Conservation (phyloP, 2,888 invertebrate genomes). For the Diaphora mendica region DNA sequence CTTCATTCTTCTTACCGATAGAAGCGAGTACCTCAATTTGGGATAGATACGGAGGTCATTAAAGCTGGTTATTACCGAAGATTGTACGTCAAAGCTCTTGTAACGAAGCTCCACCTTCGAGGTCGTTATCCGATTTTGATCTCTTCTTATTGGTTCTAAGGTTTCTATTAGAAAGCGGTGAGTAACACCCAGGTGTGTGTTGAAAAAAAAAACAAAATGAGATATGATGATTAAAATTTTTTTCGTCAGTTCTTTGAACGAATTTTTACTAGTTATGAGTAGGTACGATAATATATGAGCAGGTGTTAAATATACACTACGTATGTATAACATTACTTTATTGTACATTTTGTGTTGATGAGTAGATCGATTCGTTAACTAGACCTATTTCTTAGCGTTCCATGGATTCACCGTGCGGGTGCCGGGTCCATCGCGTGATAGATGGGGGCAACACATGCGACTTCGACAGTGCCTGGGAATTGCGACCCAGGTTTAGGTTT, state of each 20-base stretch:
- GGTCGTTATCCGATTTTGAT: conserved; percentile 45
- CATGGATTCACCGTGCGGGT: no score
- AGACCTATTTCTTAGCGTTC: no score
- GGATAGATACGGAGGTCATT: conserved; percentile 47
- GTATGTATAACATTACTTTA: conserved; percentile 19
- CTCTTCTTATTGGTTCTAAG: conserved; percentile 22
- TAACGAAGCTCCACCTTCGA: conserved; percentile 40
- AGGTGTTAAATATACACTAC: conserved; percentile 16
- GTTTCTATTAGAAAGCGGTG: conserved; percentile 18
- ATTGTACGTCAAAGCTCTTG: conserved; percentile 57
- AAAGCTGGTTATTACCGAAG: conserved; percentile 60
- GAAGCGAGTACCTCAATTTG: conserved; percentile 31
- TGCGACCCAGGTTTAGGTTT: no score
- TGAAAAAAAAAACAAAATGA: conserved; percentile 48
- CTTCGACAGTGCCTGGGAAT: no score
- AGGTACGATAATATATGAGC: conserved; percentile 27
- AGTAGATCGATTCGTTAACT: background rate
- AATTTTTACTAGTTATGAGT: conserved; percentile 40
- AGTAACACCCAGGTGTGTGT: conserved; percentile 43
- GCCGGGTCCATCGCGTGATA: no score
- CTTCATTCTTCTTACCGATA: conserved; percentile 37
- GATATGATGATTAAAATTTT: conserved; percentile 52
- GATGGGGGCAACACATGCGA: no score
- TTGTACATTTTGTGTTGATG: conserved; percentile 4
- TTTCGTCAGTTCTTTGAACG: conserved; percentile 39